These are phyloP conservation scores for Phalacrocorax brasilianus DNA, from an alignment of 2,113 vertebrate species.

Conservation along the genomic window DNA sequence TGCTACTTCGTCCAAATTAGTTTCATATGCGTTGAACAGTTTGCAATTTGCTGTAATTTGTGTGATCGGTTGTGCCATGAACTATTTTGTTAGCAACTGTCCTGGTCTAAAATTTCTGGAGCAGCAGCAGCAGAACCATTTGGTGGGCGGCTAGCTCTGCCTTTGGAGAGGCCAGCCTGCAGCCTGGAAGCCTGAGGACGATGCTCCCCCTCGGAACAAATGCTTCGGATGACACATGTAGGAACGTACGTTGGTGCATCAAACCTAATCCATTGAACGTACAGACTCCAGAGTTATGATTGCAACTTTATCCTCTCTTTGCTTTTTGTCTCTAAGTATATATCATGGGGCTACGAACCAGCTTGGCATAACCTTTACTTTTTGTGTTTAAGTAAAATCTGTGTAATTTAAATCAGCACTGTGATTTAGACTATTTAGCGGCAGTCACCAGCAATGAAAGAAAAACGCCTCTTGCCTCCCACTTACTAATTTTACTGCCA, in stretches of 20 bases:
- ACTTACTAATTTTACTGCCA: neutral
- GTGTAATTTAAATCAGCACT: neutral
- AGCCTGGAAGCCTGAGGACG: neutral
- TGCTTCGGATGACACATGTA: neutral
- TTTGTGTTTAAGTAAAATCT: neutral
- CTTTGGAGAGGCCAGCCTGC: neutral
- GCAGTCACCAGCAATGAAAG: neutral
- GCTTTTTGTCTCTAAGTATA: neutral
- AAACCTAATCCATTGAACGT: neutral
- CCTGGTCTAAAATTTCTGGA: neutral
- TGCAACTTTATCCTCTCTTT: neutral
- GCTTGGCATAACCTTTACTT: neutral
- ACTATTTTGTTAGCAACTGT: neutral
- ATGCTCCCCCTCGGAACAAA: neutral
- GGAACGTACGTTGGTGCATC: fast-evolving
- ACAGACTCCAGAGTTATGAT: neutral
- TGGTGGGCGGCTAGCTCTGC: neutral
- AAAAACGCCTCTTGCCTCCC: neutral
- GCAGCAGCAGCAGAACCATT: neutral
- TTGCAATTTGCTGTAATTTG: neutral
- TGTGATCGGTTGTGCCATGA: neutral
- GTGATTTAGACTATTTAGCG: neutral
- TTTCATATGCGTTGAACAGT: neutral
- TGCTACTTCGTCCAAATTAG: neutral
- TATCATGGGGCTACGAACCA: neutral